Evolutionary conservation across 1,140 invertebrate species (phyloP).

Genomic region (Caenorhabditis brenneri): DNA sequence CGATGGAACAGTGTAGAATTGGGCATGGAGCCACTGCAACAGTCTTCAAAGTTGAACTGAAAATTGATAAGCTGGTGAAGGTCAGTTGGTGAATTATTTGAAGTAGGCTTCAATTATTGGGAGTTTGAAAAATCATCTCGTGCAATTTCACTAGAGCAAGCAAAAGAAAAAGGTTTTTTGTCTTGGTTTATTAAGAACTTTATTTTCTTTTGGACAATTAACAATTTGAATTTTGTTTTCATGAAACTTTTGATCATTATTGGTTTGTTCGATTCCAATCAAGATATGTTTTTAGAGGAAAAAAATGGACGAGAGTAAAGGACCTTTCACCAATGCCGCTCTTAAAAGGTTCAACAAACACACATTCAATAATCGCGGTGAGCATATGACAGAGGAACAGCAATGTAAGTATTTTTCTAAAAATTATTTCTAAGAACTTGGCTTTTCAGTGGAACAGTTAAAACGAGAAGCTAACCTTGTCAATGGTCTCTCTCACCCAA

Average conservation of each 20-base stretch:
- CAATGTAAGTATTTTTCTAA: not conserved
- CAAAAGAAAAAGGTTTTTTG: no score
- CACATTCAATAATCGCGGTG: not conserved
- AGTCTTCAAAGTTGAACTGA: conserved; percentile 10
- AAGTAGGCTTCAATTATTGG: no score
- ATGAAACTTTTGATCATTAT: no score
- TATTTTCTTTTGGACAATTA: no score
- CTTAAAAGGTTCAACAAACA: conserved; percentile 9
- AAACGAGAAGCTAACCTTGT: conserved; percentile 34
- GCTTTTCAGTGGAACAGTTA: not conserved
- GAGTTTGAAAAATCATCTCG: no score
- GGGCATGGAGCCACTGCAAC: conserved; percentile 1
- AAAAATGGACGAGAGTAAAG: not conserved
- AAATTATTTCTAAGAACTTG: not conserved
- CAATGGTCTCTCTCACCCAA: conserved; percentile 11
- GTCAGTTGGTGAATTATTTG: not conserved
- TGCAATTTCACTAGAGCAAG: no score
- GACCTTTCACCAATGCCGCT: not conserved
- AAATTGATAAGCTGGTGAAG: not conserved
- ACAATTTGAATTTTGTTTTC: no score
- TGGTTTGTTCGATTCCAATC: no score
- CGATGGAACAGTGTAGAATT: not conserved
- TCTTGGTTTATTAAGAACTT: no score
- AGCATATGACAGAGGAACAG: not conserved
- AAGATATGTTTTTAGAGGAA: not conserved